These are phyloP conservation scores for Phrynocephalus guinanensis DNA, from an alignment of 2,797 vertebrate genomes.

Conservation along the genomic window DNA sequence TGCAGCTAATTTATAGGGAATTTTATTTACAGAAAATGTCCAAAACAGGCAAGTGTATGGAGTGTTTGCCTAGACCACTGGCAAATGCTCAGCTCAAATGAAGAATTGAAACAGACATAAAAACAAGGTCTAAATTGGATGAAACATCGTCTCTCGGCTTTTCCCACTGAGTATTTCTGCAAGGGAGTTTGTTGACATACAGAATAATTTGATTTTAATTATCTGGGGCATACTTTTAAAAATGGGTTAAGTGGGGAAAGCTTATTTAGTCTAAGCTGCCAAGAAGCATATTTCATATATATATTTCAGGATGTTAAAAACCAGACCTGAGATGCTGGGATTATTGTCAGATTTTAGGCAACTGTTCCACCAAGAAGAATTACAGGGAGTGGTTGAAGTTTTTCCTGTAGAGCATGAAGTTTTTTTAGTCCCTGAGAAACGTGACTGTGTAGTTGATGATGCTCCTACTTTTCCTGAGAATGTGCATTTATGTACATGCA, in stretches of 20 bases:
- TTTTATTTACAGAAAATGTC: neutral
- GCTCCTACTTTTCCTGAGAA: neutral
- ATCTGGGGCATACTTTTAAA: conserved; percentile 23
- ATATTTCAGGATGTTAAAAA: conserved; percentile 50
- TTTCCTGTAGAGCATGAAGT: conserved; percentile 66
- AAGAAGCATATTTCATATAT: conserved; percentile 49
- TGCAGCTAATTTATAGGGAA: neutral
- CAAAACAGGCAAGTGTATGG: neutral
- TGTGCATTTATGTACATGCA: neutral
- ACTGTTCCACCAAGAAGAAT: conserved; percentile 65
- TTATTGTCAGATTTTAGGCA: conserved; percentile 69
- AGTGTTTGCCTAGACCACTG: neutral
- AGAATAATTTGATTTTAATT: conserved; percentile 31
- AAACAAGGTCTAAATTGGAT: conserved; percentile 22
- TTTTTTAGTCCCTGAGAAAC: neutral
- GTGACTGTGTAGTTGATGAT: neutral
- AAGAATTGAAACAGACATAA: neutral
- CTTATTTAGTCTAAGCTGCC: conserved; percentile 15
- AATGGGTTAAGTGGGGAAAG: conserved; percentile 5
- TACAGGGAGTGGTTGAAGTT: conserved; percentile 61
- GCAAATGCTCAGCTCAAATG: neutral
- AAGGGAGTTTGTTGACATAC: conserved; percentile 25
- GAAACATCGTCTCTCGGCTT: conserved; percentile 48
- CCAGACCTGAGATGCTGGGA: conserved; percentile 50
- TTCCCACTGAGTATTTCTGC: conserved; percentile 33